Conservation (phyloP, 2,797 vertebrate genomes). For the Pteronotus mesoamericanus region DNA sequence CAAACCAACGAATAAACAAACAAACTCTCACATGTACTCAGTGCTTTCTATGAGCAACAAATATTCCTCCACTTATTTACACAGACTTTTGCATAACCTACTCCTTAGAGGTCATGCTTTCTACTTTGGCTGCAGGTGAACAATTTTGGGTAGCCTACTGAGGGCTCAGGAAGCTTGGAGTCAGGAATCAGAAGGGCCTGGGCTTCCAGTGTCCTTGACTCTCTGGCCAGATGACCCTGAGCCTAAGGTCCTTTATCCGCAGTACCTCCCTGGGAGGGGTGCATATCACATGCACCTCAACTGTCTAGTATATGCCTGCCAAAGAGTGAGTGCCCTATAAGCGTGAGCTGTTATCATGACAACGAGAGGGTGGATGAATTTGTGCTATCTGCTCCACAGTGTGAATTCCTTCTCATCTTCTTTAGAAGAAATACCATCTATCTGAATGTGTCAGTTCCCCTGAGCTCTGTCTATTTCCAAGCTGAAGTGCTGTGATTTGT, state of each 20-base stretch:
- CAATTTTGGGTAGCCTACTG: neutral
- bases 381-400: neutral
- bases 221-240: neutral
- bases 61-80: neutral
- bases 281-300: neutral
- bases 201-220: neutral
- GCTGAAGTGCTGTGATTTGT: conserved; percentile 29
- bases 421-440: neutral
- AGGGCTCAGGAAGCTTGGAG: neutral
- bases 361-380: neutral
- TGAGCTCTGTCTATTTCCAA: conserved; percentile 42
- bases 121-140: neutral
- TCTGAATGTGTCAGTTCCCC: conserved; percentile 1
- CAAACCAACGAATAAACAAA: neutral
- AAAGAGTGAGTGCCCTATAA: neutral
- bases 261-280: neutral
- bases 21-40: neutral
- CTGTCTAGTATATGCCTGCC: neutral
- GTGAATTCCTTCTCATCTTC: neutral
- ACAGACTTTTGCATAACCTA: neutral
- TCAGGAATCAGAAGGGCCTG: neutral
- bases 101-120: neutral
- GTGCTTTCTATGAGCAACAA: neutral
- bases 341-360: neutral
- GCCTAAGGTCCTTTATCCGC: neutral